Percentiles rank a stretch among this genome's conserved stretches.
phyloP scores from a whole-genome alignment of 1,140 invertebrate genomes.

The Nautilus pompilius region DNA sequence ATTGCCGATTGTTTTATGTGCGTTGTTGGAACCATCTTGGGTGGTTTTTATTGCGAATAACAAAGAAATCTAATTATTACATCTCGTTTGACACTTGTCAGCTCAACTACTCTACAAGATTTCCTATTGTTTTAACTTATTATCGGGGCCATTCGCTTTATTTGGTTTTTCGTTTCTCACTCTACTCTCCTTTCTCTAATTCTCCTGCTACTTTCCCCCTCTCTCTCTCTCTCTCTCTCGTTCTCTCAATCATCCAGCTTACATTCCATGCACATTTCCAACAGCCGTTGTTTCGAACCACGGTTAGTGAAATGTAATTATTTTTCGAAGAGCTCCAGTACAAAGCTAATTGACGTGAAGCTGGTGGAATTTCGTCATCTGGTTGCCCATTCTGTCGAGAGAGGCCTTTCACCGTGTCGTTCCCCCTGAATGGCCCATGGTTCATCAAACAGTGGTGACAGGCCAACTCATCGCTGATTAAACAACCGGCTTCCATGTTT shows the following conservation, averaged over 20 bases:
- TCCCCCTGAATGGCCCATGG: not conserved
- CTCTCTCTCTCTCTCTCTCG: constrained; percentile 5
- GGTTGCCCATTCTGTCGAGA: too few relatives aligned
- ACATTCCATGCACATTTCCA: too few relatives aligned
- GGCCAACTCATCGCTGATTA: not conserved
- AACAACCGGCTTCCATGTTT: not conserved
- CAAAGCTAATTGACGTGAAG: not conserved
- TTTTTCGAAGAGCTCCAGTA: not conserved
- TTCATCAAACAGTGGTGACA: not conserved
- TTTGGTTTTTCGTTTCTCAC: not conserved
- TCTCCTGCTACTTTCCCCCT: not conserved
- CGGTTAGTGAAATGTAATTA: not conserved
- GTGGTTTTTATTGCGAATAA: too few relatives aligned
- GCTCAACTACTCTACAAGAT: too few relatives aligned
- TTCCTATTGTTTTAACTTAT: too few relatives aligned
- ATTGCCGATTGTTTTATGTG: too few relatives aligned
- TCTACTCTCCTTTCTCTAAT: constrained; percentile 3
- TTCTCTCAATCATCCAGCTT: constrained; percentile 5
- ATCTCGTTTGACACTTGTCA: not conserved
- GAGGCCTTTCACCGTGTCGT: too few relatives aligned
- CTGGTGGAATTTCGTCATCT: not conserved
- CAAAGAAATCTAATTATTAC: not conserved
- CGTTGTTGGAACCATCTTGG: too few relatives aligned
- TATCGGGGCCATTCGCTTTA: too few relatives aligned
- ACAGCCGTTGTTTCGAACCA: constrained; percentile 2